Base-by-base conservation (phyloP, 2,113 vertebrate genomes). In the Rhizomys pruinosus region DNA sequence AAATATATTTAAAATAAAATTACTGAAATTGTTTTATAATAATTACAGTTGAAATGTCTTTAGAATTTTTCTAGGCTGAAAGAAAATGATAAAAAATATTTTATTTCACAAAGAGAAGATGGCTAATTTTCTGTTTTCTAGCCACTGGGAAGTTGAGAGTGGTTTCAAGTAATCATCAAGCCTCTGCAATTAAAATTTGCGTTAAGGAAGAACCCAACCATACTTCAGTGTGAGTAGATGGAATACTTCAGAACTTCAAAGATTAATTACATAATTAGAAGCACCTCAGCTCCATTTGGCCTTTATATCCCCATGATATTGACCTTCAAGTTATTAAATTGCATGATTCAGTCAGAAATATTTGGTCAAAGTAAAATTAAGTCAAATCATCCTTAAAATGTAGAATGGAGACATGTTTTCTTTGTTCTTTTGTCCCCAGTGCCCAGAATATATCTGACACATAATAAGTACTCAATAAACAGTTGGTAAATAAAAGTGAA, bases 341-440 rank as follows among this genome's bases (percentile, higher is more conserved):
- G 15, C 7, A 81, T 57, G 57, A 90, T 39, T 93, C n/a, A n/a
- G 27, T 17, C 25, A 78, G 68, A 78, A 95, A 90, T 77, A 77
- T 32, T 66, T 10, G 23, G 3, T 32, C 72, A 91, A 61, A 10
- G 27, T 79, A 59, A 90, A 17, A 16, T 27, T n/a, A 84, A 95
- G 34, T 20, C 37, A 85, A 92, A 44, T 57, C 25, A 86, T 16
- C 32, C 74, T 90, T 90, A 72, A 34, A 84, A 32, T 55, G 7
- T 69, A 2, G 17, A 15, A 13, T 25, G 37, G 37, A 90, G 52
- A 86, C 34, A 78, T 79, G 2, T 63, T 89, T 89, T 87, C 37
- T 96, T 93, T 76, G 34, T 32, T 47, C 29, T 23, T 52, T 82
- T 94, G 66, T 87, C 44, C 29, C 13, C 39, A 71, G 29, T 22